These are phyloP conservation scores for Macrochelys suwanniensis DNA, from an alignment of 2,797 vertebrate genomes.

Conservation along the genomic window DNA sequence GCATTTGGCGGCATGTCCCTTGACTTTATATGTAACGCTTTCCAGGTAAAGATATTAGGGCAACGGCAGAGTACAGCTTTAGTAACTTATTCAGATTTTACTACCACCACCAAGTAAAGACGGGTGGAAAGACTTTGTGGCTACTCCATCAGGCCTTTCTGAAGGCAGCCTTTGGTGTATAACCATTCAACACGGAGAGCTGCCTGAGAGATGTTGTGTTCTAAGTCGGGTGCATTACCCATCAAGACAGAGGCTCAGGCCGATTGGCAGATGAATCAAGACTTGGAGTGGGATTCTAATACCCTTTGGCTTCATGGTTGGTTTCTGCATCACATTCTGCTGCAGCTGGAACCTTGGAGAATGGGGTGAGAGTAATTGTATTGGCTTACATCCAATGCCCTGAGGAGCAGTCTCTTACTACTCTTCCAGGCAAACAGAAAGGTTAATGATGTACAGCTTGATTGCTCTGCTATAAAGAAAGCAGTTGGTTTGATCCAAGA, in stretches of 20 bases:
- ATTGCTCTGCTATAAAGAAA: conserved; percentile 73
- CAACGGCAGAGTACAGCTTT: conserved; percentile 39
- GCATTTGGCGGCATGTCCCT: conserved; percentile 62
- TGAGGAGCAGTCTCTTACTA: conserved; percentile 48
- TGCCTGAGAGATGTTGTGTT: background rate
- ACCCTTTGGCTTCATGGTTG: conserved; percentile 42
- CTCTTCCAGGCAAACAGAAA: conserved; percentile 69
- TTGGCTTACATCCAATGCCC: conserved; percentile 65
- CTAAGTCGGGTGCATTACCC: background rate
- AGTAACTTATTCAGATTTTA: conserved; percentile 21
- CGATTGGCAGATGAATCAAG: conserved; percentile 41
- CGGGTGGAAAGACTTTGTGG: conserved; percentile 45
- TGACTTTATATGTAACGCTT: conserved; percentile 54
- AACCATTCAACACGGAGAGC: background rate
- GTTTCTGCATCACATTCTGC: conserved; percentile 52
- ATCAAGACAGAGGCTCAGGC: background rate
- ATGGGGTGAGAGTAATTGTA: conserved; percentile 66
- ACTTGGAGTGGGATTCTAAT: conserved; percentile 27
- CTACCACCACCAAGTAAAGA: conserved; percentile 38
- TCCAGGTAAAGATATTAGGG: conserved; percentile 65
- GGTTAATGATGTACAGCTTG: conserved; percentile 71
- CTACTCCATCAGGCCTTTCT: background rate
- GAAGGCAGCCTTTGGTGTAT: conserved; percentile 11
- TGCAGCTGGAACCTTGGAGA: conserved; percentile 66
- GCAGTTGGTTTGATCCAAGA: conserved; percentile 56